phyloP scores from a whole-genome alignment of 1,140 invertebrate genomes.

The Lordiphosa clarofinis region DNA sequence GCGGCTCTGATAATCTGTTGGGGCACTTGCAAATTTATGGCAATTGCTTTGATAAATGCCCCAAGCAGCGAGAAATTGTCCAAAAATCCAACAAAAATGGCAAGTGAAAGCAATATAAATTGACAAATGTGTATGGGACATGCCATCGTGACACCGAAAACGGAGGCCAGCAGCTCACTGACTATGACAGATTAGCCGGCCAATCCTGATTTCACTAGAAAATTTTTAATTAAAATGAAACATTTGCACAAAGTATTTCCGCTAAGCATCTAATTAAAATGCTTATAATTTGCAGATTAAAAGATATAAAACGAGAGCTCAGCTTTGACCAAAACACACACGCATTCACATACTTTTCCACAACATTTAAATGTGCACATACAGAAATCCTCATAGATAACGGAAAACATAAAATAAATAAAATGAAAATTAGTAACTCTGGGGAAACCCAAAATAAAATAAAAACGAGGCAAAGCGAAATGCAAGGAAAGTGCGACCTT shows the following conservation, averaged over 20 bases:
- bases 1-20: constrained; percentile 53
- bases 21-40: constrained; percentile 66
- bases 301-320: constrained; percentile 45
- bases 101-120: constrained; percentile 53
- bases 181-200: constrained; percentile 13
- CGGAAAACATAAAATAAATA: constrained; percentile 19
- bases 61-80: constrained; percentile 25
- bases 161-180: not conserved
- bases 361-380: constrained; percentile 50
- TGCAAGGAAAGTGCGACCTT: no score
- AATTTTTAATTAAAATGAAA: constrained; percentile 59
- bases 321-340: constrained; percentile 30
- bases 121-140: constrained; percentile 51
- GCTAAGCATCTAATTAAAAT: constrained; percentile 56
- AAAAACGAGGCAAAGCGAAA: constrained; percentile 1
- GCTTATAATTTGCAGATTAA: constrained; percentile 37
- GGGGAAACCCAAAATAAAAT: constrained; percentile 13
- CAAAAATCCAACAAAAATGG: not conserved
- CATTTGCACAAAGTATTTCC: constrained; percentile 41
- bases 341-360: constrained; percentile 34
- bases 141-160: constrained; percentile 15
- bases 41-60: constrained; percentile 56
- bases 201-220: constrained; percentile 20
- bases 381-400: not conserved
- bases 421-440: constrained; percentile 46